Percentiles rank a stretch among this genome's conserved stretches.
phyloP scores from a whole-genome alignment of 1,140 invertebrate species.

The Ptiloglossa arizonensis region DNA sequence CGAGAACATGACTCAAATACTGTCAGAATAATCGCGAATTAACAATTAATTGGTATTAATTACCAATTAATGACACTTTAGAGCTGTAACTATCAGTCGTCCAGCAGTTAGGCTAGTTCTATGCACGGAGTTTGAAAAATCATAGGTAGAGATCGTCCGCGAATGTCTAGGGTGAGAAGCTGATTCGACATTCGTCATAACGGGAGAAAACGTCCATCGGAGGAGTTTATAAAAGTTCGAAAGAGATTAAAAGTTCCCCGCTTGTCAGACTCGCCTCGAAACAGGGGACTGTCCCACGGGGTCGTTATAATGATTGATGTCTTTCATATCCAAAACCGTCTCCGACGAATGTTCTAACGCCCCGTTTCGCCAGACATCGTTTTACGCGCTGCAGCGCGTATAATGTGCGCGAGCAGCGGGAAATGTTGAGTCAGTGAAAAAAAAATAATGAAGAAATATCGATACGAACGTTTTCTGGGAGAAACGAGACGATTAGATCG shows the following conservation, averaged over 20 bases:
- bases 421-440: not conserved
- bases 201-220: slow-evolving; percentile 13
- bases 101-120: too few relatives aligned
- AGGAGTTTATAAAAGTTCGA: slow-evolving; percentile 49
- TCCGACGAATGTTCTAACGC: slow-evolving; percentile 43
- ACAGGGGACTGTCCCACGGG: slow-evolving; percentile 30
- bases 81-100: too few relatives aligned
- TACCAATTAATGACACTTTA: too few relatives aligned
- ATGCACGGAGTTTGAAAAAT: too few relatives aligned
- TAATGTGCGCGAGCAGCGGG: not conserved
- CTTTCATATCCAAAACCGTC: slow-evolving; percentile 52
- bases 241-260: slow-evolving; percentile 53
- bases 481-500: too few relatives aligned
- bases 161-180: too few relatives aligned
- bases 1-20: too few relatives aligned
- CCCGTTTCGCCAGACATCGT: slow-evolving; percentile 35
- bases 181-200: not conserved
- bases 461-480: too few relatives aligned
- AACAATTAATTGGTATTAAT: too few relatives aligned
- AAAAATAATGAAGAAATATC: too few relatives aligned
- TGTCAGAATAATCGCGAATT: too few relatives aligned
- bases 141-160: too few relatives aligned
- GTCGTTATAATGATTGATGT: slow-evolving; percentile 57
- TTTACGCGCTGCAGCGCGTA: slow-evolving; percentile 39
- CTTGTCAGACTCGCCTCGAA: slow-evolving; percentile 41